A percentile compares a stretch with the other conserved stretches of the same genome.
These are phyloP conservation scores for Lasioglossum vierecki DNA, from an alignment of 2,888 invertebrate genomes.

Conservation along the genomic window DNA sequence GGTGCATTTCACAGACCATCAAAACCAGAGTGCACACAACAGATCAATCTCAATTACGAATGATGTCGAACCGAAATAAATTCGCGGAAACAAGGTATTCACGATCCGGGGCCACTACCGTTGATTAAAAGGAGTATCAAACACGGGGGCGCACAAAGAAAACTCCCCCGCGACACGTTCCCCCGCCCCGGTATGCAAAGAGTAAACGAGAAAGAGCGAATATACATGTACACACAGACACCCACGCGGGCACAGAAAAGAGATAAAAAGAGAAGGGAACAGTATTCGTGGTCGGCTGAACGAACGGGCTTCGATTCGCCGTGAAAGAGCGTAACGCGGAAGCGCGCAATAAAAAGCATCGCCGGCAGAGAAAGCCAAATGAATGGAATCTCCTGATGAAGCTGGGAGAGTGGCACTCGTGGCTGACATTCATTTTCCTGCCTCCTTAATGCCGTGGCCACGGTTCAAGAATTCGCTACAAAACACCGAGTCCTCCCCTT, in stretches of 20 bases:
- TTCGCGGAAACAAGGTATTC: conserved; percentile 26
- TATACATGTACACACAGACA: not conserved
- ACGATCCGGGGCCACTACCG: conserved; percentile 24
- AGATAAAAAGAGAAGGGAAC: not conserved
- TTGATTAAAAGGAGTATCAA: conserved; percentile 11
- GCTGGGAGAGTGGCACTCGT: conserved; percentile 52
- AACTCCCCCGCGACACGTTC: not conserved
- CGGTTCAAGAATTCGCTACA: conserved; percentile 37
- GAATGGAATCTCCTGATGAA: conserved; percentile 61
- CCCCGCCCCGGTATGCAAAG: not conserved
- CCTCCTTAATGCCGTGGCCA: conserved; percentile 43
- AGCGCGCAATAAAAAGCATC: conserved; percentile 44
- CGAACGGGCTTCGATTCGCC: conserved; percentile 15
- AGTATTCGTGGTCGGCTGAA: conserved; percentile 7
- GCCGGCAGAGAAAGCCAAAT: conserved; percentile 37
- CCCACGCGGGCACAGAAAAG: not conserved
- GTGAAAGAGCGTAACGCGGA: conserved; percentile 22
- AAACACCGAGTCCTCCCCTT: conserved; percentile 43
- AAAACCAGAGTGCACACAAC: not conserved
- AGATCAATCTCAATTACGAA: conserved; percentile 8
- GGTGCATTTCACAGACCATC: not conserved
- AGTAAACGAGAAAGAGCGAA: not conserved
- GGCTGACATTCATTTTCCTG: conserved; percentile 61
- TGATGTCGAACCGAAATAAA: conserved; percentile 18
- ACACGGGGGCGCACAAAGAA: not conserved